phyloP scores from a whole-genome alignment of 1,140 invertebrate genomes.

The Sminthurides bifidus region DNA sequence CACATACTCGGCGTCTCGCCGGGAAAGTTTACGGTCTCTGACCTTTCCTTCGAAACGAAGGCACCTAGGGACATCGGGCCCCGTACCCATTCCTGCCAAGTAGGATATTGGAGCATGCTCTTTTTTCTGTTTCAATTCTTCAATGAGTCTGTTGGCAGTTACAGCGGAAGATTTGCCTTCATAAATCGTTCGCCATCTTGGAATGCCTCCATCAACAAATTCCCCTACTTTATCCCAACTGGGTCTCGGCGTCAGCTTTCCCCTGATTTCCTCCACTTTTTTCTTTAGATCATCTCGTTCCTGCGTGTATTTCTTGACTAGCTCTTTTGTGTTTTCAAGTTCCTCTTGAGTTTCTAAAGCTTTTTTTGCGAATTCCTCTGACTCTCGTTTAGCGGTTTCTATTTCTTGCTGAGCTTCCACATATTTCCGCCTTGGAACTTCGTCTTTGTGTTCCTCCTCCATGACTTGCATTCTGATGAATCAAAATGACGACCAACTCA shows the following conservation, averaged over 20 bases:
- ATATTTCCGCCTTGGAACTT: constrained; percentile 12
- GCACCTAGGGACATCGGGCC: constrained; percentile 5
- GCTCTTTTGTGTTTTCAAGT: background rate
- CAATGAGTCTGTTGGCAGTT: constrained; percentile 7
- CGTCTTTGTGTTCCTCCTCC: constrained; percentile 14
- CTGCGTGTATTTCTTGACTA: constrained; percentile 6
- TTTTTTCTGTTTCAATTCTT: constrained; percentile 12
- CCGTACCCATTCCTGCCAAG: background rate
- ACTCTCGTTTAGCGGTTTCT: background rate
- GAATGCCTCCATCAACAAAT: constrained; percentile 1
- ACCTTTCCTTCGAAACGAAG: constrained; percentile 8
- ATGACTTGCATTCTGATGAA: background rate
- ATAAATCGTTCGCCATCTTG: background rate
- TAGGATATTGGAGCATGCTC: constrained; percentile 2
- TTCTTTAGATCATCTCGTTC: constrained; percentile 5
- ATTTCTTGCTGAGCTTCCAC: constrained; percentile 4
- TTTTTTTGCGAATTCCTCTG: background rate
- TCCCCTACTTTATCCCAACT: constrained; percentile 15
- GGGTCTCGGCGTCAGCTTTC: constrained; percentile 18
- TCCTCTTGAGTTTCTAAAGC: background rate
- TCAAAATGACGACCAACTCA: background rate
- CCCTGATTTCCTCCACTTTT: background rate
- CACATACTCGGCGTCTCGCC: constrained; percentile 6
- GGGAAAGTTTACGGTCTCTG: background rate
- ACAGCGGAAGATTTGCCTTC: constrained; percentile 9